These are phyloP conservation scores for Alauda arvensis DNA, from an alignment of 2,797 vertebrate species.

Conservation along the genomic window DNA sequence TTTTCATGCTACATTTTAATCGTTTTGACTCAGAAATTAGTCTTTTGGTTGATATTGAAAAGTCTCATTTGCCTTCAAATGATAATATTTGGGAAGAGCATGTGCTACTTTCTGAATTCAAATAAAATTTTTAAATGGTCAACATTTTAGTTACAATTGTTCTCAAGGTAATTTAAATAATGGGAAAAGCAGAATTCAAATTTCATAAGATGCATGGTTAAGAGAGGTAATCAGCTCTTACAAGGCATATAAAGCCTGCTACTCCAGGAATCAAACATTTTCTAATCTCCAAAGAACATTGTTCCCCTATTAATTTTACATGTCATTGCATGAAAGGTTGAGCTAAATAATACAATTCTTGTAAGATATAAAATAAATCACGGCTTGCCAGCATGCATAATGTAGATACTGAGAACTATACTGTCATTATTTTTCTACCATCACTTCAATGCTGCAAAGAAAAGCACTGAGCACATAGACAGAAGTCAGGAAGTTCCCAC, in stretches of 20 bases:
- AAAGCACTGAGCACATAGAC: background rate
- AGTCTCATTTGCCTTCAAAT: background rate
- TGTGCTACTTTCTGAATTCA: background rate
- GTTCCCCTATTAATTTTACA: background rate
- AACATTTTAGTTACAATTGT: background rate
- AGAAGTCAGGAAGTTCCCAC: background rate
- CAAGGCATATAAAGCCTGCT: background rate
- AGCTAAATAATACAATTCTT: background rate
- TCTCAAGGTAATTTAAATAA: background rate
- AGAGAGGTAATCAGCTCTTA: background rate
- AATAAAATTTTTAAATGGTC: background rate
- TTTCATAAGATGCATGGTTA: background rate
- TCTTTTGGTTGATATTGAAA: background rate
- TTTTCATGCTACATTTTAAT: background rate
- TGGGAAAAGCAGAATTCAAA: background rate
- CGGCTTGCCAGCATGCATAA: background rate
- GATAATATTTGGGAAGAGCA: background rate
- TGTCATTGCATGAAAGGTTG: background rate
- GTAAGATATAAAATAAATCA: background rate
- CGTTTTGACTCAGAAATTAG: background rate
- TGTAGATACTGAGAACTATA: background rate
- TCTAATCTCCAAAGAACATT: background rate
- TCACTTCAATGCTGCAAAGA: background rate
- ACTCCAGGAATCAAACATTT: background rate
- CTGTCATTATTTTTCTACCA: background rate